Conservation (phyloP, 2,797 vertebrate species). For the Danio albolineatus region DNA sequence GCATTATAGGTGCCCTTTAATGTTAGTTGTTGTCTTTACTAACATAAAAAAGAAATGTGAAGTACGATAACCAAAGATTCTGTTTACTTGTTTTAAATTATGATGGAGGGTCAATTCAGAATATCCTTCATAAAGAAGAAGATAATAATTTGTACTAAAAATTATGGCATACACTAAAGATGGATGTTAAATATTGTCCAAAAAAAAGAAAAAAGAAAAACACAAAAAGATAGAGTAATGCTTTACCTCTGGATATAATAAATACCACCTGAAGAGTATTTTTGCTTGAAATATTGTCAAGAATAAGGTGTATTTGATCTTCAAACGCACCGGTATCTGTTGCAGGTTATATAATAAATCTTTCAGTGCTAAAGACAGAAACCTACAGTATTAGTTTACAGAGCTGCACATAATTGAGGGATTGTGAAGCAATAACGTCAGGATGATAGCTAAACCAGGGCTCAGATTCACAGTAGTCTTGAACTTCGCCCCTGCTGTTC, state of each 20-base stretch:
- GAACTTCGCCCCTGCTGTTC: background rate
- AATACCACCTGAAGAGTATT: background rate
- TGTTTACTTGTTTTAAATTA: no score
- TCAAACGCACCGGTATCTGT: background rate
- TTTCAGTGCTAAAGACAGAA: constrained; percentile 5
- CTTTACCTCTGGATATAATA: background rate
- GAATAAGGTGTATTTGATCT: constrained; percentile 9
- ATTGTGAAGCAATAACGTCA: constrained; percentile 42
- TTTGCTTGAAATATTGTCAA: background rate
- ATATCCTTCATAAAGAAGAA: background rate
- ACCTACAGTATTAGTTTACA: constrained; percentile 18
- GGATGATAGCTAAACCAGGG: constrained; percentile 15
- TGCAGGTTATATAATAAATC: constrained; percentile 1
- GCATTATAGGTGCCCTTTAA: no score
- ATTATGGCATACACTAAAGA: background rate
- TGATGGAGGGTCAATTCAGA: no score
- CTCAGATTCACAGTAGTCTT: constrained; percentile 8
- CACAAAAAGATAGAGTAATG: background rate
- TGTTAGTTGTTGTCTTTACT: no score
- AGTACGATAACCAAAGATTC: no score
- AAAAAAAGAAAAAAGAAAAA: background rate
- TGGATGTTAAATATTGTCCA: background rate
- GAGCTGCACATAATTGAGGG: constrained; percentile 9
- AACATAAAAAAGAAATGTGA: no score
- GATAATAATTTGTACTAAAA: background rate